Conservation (phyloP, 2,113 vertebrate genomes). For the Pampusana beccarii region DNA sequence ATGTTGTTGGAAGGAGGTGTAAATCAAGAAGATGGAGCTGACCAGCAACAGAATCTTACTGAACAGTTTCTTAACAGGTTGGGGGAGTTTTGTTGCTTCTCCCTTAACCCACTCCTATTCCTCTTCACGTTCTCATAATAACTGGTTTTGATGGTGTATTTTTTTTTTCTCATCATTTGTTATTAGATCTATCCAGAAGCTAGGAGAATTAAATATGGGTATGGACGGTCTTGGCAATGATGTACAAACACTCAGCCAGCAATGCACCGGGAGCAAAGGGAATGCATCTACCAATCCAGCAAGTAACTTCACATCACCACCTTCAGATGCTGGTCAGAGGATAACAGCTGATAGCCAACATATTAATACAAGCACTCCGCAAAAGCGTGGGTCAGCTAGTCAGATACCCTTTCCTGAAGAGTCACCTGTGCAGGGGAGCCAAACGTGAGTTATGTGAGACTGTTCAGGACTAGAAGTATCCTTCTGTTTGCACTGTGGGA, state of each 20-base stretch:
- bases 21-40: slow-evolving; percentile 84
- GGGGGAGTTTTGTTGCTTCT: not conserved
- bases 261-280: slow-evolving; percentile 82
- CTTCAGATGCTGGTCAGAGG: slow-evolving; percentile 66
- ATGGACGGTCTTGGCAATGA: slow-evolving; percentile 89
- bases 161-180: not conserved
- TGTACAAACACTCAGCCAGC: slow-evolving; percentile 79
- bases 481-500: not conserved
- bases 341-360: slow-evolving; percentile 60
- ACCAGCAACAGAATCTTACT: slow-evolving; percentile 90
- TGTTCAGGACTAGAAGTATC: not conserved
- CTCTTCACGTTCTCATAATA: not conserved
- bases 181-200: slow-evolving; percentile 92
- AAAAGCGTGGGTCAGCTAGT: slow-evolving; percentile 70
- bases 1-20: slow-evolving; percentile 98
- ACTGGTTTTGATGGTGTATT: not conserved
- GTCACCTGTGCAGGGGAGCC: slow-evolving; percentile 80
- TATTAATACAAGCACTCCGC: slow-evolving; percentile 83
- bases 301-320: slow-evolving; percentile 55
- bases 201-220: slow-evolving; percentile 94
- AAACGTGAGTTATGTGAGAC: slow-evolving; percentile 74
- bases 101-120: not conserved
- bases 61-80: slow-evolving; percentile 96
- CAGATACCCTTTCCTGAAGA: slow-evolving; percentile 83
- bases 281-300: slow-evolving; percentile 63